phyloP scores from a whole-genome alignment of 1,140 invertebrate genomes.

The Drosophila carrolli region DNA sequence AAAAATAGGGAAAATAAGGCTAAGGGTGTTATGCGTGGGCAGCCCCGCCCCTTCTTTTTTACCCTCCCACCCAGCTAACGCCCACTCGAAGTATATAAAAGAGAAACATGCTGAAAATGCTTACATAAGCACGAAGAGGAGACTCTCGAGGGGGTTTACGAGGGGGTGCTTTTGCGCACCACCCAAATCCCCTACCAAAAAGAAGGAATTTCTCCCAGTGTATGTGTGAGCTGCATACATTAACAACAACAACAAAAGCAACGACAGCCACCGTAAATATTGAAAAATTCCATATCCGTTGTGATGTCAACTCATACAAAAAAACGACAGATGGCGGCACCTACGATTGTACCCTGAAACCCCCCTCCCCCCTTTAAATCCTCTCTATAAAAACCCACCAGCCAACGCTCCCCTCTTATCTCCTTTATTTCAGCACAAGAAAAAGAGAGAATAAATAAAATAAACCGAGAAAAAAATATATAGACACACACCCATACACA shows the following conservation, averaged over 20 bases:
- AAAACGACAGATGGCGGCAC: constrained; percentile 40
- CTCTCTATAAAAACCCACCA: constrained; percentile 2
- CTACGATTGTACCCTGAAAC: constrained; percentile 12
- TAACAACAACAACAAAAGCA: constrained; percentile 55
- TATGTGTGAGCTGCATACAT: constrained; percentile 67
- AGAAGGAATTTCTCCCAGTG: constrained; percentile 5
- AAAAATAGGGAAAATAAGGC: constrained; percentile 5
- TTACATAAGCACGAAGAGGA: constrained; percentile 69
- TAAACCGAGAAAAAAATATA: constrained; percentile 32
- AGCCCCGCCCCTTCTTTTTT: constrained; percentile 8
- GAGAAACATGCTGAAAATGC: constrained; percentile 78
- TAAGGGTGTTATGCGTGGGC: constrained; percentile 23
- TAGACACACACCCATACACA: not conserved
- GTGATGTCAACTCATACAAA: constrained; percentile 63
- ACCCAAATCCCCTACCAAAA: constrained; percentile 13
- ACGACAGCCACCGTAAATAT: constrained; percentile 69
- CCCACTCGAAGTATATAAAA: constrained; percentile 74
- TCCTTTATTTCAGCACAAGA: constrained; percentile 43
- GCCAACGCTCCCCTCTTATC: constrained; percentile 2
- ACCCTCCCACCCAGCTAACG: constrained; percentile 16
- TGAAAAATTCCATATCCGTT: constrained; percentile 79
- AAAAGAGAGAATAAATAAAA: constrained; percentile 29
- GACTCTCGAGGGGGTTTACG: constrained; percentile 26
- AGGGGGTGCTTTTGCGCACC: constrained; percentile 44
- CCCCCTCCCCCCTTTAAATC: not conserved